These are phyloP conservation scores for Netelia inedita DNA, from an alignment of 2,888 invertebrate species.

Conservation along the genomic window DNA sequence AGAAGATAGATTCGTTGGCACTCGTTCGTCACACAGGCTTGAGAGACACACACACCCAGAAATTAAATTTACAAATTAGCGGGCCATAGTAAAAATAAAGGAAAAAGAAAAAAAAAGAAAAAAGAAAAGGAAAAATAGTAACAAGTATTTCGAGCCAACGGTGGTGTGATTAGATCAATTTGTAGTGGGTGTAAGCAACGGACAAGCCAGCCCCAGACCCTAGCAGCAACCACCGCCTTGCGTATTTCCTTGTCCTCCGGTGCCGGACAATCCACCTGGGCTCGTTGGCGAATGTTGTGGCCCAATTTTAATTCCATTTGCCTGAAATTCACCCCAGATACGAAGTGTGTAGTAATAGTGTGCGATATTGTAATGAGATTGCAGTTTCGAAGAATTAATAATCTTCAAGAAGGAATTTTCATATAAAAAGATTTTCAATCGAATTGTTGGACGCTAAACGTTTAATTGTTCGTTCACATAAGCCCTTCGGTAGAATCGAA, in stretches of 20 bases:
- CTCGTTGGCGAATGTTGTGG: conserved; percentile 98
- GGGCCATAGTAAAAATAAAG: conserved; percentile 4
- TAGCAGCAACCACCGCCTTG: conserved; percentile 97
- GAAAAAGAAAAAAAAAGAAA: conserved; percentile 9
- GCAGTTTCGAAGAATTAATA: too few species aligned
- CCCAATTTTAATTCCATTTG: conserved; percentile 99
- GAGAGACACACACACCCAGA: conserved; percentile 23
- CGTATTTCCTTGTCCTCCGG: conserved; percentile 92
- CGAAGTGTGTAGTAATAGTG: neutral
- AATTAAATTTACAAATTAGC: conserved; percentile 52
- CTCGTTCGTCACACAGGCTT: conserved; percentile 30
- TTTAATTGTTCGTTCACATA: too few species aligned
- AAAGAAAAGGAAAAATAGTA: conserved; percentile 1
- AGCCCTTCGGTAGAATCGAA: too few species aligned
- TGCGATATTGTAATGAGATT: too few species aligned
- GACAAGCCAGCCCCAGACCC: conserved; percentile 84
- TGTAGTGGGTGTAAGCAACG: conserved; percentile 81
- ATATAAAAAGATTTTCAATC: too few species aligned
- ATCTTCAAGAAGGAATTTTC: too few species aligned
- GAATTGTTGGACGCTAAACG: too few species aligned
- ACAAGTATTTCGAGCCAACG: conserved; percentile 55
- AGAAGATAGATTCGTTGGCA: conserved; percentile 27
- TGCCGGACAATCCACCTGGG: conserved; percentile 90
- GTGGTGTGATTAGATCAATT: conserved; percentile 81
- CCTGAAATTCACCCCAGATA: conserved; percentile 88